A percentile compares a stretch with the other conserved stretches of the same genome.
phyloP scores from a whole-genome alignment of 2,888 invertebrate genomes.

The Mamestra brassicae region DNA sequence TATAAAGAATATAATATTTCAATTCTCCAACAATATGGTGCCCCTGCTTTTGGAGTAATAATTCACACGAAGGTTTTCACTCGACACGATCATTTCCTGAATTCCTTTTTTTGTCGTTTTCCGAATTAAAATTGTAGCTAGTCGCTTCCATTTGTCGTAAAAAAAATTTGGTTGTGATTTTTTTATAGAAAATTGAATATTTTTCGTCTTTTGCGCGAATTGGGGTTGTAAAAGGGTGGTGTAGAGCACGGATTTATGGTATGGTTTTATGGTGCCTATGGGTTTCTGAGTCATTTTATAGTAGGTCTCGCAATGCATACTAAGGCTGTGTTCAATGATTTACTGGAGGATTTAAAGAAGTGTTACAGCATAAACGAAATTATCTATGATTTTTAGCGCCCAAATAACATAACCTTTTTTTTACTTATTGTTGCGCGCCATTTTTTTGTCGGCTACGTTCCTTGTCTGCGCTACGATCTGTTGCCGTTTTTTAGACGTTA shows the following conservation, averaged over 20 bases:
- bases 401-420: too few relatives aligned
- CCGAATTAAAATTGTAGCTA: constrained; percentile 63
- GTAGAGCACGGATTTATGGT: constrained; percentile 22
- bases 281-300: constrained; percentile 15
- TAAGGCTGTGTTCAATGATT: too few relatives aligned
- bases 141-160: constrained; percentile 44
- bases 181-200: constrained; percentile 59
- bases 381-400: too few relatives aligned
- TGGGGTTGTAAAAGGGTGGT: constrained; percentile 51
- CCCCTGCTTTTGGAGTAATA: constrained; percentile 50
- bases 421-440: too few relatives aligned
- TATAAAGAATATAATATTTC: constrained; percentile 64
- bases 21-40: constrained; percentile 62
- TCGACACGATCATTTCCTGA: constrained; percentile 66
- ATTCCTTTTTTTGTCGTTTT: constrained; percentile 56
- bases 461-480: too few relatives aligned
- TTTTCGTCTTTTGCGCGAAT: constrained; percentile 20
- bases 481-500: too few relatives aligned
- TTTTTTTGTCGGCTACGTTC: too few relatives aligned
- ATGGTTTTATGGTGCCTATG: constrained; percentile 49
- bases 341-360: too few relatives aligned
- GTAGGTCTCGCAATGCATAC: constrained; percentile 37
- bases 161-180: constrained; percentile 27
- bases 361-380: too few relatives aligned
- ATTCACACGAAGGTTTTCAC: constrained; percentile 55